Conservation (phyloP, 2,797 vertebrate genomes). For the Silurus aristotelis region DNA sequence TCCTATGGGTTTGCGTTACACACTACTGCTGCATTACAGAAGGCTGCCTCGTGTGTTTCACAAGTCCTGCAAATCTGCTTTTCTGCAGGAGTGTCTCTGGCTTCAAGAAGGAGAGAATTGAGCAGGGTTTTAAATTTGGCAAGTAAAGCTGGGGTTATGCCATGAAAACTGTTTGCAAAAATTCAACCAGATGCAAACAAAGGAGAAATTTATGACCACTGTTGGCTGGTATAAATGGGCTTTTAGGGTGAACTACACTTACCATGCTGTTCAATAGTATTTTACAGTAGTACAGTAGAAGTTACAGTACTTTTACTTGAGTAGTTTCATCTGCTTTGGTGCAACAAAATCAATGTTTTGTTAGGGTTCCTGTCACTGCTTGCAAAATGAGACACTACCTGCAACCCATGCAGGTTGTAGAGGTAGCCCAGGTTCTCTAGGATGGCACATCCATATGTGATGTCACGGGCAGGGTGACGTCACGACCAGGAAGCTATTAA, state of each 20-base stretch:
- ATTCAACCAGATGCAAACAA: not conserved
- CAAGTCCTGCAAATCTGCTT: slow-evolving; percentile 43
- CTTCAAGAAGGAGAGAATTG: not conserved
- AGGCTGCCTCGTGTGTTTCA: slow-evolving; percentile 55
- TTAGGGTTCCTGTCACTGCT: too few species aligned
- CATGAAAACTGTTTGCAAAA: not conserved
- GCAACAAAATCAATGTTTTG: too few species aligned
- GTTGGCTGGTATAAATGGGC: not conserved
- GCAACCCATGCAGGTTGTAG: too few species aligned
- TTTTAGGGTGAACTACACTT: not conserved
- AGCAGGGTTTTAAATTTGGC: slow-evolving; percentile 20
- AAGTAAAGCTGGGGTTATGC: slow-evolving; percentile 14
- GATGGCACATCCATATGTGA: too few species aligned
- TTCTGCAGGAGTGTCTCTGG: not conserved
- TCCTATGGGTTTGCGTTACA: slow-evolving; percentile 48
- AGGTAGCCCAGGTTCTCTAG: too few species aligned
- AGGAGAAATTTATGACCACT: too few species aligned
- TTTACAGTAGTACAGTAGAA: too few species aligned
- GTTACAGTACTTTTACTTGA: too few species aligned
- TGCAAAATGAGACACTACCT: too few species aligned
- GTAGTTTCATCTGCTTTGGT: too few species aligned
- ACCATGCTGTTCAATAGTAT: not conserved
- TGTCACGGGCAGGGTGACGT: too few species aligned
- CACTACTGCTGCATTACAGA: slow-evolving; percentile 50
- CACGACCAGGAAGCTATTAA: too few species aligned